Percentiles rank a stretch among this genome's conserved stretches.
phyloP scores from a whole-genome alignment of 2,888 invertebrate species.

The Amphipoea lucens region DNA sequence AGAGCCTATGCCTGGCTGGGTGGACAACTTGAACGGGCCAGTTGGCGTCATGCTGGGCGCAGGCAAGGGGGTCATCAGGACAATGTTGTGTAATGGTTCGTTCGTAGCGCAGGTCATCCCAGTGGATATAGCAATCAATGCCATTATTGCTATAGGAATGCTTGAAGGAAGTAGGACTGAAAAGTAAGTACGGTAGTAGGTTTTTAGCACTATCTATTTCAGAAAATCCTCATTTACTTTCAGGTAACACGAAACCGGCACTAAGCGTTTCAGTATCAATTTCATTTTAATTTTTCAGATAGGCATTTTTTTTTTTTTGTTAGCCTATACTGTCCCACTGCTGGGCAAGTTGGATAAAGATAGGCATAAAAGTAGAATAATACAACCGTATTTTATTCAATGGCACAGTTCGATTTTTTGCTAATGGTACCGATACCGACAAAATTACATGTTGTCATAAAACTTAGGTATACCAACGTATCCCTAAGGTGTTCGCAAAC shows the following conservation, averaged over 20 bases:
- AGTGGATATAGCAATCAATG: constrained; percentile 95
- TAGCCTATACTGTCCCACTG: too few relatives aligned
- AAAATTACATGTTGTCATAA: background rate
- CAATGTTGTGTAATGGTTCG: constrained; percentile 94
- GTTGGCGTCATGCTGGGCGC: constrained; percentile 95
- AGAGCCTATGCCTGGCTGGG: constrained; percentile 96
- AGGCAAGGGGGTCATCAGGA: constrained; percentile 96
- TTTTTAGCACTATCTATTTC: too few relatives aligned
- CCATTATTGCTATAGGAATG: constrained; percentile 93
- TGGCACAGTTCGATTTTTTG: background rate
- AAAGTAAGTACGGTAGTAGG: constrained; percentile 81
- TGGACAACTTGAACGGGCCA: constrained; percentile 97
- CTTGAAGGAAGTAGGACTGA: constrained; percentile 89
- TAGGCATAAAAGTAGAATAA: background rate
- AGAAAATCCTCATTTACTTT: background rate
- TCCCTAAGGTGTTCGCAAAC: background rate
- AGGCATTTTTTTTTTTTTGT: too few relatives aligned
- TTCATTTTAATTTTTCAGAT: background rate
- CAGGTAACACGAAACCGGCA: background rate
- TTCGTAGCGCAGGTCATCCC: constrained; percentile 94
- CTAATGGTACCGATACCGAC: background rate
- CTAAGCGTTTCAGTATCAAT: background rate
- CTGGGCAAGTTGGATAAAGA: too few relatives aligned
- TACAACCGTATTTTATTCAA: background rate
- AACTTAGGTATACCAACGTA: background rate